A percentile compares a stretch with the other conserved stretches of the same genome.
phyloP scores from a whole-genome alignment of 2,888 invertebrate genomes.

The Pseudococcus jackbeardsleyi region DNA sequence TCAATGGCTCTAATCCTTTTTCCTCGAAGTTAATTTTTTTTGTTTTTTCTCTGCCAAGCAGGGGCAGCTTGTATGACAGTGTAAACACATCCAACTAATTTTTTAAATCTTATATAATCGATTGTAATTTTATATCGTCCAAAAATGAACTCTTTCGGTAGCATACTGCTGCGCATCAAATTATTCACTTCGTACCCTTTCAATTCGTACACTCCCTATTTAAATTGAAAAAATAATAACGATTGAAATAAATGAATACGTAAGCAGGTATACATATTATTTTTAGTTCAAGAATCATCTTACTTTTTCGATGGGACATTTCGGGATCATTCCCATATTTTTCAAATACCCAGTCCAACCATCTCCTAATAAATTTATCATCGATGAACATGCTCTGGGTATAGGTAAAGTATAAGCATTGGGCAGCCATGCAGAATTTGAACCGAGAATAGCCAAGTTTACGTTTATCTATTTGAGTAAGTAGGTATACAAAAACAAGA shows the following conservation, averaged over 20 bases:
- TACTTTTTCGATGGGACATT: slow-evolving; percentile 2
- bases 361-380: background rate
- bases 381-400: background rate
- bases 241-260: no score
- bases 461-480: background rate
- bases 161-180: background rate
- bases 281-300: background rate
- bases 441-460: slow-evolving; percentile 1
- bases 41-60: background rate
- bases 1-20: background rate
- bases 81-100: background rate
- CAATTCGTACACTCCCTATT: background rate
- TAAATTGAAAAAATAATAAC: background rate
- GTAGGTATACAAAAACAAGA: background rate
- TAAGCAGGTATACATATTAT: no score
- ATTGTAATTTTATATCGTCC: background rate
- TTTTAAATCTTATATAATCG: background rate
- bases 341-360: background rate
- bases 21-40: background rate
- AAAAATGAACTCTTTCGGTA: background rate
- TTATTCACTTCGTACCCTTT: background rate
- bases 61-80: background rate
- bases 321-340: background rate
- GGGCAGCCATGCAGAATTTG: background rate
- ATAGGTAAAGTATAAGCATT: slow-evolving; percentile 19